phyloP scores from a whole-genome alignment of 2,113 vertebrate species.

The Mirza zaza region DNA sequence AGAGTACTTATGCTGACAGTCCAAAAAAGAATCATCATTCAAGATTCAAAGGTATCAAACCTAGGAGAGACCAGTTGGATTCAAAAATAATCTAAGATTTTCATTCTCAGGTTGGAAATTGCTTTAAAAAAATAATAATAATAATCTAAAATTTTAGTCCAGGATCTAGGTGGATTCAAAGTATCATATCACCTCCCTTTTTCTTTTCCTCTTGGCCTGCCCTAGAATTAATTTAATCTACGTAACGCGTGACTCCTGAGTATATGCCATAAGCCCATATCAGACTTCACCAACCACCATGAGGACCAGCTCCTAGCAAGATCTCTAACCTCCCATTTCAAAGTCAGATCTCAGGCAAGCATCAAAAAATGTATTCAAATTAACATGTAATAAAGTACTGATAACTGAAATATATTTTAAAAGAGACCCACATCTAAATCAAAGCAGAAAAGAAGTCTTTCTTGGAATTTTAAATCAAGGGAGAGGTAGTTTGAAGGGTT shows the following conservation, averaged over 20 bases:
- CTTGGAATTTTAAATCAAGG: background rate
- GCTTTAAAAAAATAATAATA: background rate
- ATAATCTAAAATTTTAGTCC: background rate
- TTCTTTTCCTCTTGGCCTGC: background rate
- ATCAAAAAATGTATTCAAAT: background rate
- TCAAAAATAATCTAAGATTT: background rate
- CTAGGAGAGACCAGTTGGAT: background rate
- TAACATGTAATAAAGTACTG: background rate
- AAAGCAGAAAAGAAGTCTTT: background rate
- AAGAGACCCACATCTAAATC: background rate
- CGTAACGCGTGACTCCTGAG: background rate
- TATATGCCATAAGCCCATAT: background rate
- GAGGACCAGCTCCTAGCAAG: background rate
- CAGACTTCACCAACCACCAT: background rate
- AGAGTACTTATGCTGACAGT: background rate
- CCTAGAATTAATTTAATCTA: background rate
- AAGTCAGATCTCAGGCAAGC: background rate
- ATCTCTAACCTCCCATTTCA: background rate
- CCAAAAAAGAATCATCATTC: background rate
- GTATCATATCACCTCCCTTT: background rate
- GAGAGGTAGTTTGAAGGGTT: background rate
- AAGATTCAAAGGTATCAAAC: background rate
- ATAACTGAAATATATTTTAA: background rate
- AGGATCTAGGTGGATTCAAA: background rate
- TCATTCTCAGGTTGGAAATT: no score